These are phyloP conservation scores for Dyspetes luteomarginatus DNA, from an alignment of 2,888 invertebrate species.

Conservation along the genomic window DNA sequence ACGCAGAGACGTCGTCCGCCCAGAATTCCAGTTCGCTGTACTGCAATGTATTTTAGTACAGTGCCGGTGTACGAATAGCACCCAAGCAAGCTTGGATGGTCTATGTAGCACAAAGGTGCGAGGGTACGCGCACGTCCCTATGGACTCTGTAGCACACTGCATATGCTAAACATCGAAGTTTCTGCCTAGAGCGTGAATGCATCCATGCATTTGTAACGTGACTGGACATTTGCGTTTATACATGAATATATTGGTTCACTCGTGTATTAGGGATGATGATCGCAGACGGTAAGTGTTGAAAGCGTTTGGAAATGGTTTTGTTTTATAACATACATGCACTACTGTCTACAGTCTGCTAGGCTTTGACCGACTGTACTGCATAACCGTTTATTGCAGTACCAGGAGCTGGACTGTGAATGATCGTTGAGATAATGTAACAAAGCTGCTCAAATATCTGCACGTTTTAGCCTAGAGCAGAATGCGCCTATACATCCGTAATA, in stretches of 20 bases:
- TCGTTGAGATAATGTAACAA: too few species aligned
- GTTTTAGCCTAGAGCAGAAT: too few species aligned
- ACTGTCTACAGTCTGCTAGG: too few species aligned
- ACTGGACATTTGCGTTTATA: neutral
- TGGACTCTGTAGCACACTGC: neutral
- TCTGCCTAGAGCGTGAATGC: neutral
- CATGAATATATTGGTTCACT: neutral
- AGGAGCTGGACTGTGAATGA: too few species aligned
- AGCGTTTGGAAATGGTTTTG: too few species aligned
- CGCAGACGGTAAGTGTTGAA: too few species aligned
- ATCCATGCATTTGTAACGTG: neutral
- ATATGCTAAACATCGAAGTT: neutral
- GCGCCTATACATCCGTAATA: too few species aligned
- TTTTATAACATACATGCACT: too few species aligned
- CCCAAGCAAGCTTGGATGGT: neutral
- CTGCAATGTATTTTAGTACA: neutral
- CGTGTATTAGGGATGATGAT: too few species aligned
- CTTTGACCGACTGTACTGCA: too few species aligned
- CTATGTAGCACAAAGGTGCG: slow-evolving; percentile 17
- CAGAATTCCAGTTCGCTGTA: slow-evolving; percentile 4
- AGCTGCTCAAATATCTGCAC: too few species aligned
- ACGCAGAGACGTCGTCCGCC: slow-evolving; percentile 59
- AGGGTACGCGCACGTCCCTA: neutral
- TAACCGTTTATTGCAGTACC: too few species aligned
- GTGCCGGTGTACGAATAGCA: neutral